Base-by-base conservation (phyloP, 2,888 invertebrate genomes). In the Acleris laterana region DNA sequence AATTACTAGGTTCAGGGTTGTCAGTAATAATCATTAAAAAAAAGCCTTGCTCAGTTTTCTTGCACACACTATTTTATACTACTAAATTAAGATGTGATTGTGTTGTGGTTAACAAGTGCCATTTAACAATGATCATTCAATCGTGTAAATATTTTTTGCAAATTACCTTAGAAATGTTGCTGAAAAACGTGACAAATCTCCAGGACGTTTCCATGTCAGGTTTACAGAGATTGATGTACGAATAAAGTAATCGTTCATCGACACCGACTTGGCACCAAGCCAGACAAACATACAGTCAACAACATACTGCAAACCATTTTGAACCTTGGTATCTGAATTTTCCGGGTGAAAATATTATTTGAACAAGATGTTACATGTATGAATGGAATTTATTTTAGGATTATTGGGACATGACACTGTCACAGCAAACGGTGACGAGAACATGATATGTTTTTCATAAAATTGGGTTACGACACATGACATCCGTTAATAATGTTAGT, bases 161-260 rank as follows among this genome's bases (percentile, higher is more conserved):
- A 3, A 32, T 46, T 11, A 28, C 16, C 2, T 7, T 20, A 38
- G 7, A 22, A 13, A 53, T 46, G 19, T 48, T 32, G 19, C 53
- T 49, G 25, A 50, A 55, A 46, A 55, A 20, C 38, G 60, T 60
- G 19, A 28, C 52, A 58, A 32, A 60, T 63, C 46, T 60, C 48
- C 56, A 56, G 51, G 57, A 63, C 52, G 48, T 63, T 20, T 50
- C 46, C 55, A 61, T 68, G 63, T 42, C 52, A 67, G 22, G 22
- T 62, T 57, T 9, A 58, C 38, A 71, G 76, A 77, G 79, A 83
- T 79, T 75, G 75, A 83, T 80, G 70, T 73, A 68, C 74, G 74
- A 78, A 80, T 81, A 82, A 78, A 83, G 74, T 74, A 77, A 74
- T 74, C 77, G 79, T 77, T 71, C 75, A 73, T 74, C 72, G 79